Conservation (phyloP, 2,113 vertebrate genomes). For the Probosciger aterrimus region DNA sequence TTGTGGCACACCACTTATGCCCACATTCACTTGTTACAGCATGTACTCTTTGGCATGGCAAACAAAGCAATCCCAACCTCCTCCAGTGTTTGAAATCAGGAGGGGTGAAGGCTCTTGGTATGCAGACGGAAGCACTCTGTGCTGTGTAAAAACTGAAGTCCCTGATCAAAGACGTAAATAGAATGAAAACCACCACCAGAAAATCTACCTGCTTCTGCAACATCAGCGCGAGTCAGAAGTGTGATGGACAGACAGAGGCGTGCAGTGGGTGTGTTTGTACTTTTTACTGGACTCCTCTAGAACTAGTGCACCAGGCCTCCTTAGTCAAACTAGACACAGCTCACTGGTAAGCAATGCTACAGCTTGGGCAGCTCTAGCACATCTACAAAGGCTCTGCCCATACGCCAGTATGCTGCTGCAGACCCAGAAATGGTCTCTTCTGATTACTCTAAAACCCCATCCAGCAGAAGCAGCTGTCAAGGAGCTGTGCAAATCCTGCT, state of each 20-base stretch:
- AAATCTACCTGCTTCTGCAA: not conserved
- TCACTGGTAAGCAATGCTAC: not conserved
- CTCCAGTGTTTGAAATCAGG: not conserved
- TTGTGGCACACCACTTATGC: conserved; percentile 44
- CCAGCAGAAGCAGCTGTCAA: not conserved
- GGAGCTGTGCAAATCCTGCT: not conserved
- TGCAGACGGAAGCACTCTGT: not conserved
- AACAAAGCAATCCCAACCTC: conserved; percentile 45
- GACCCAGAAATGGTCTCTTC: not conserved
- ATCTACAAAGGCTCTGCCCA: not conserved
- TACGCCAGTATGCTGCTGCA: not conserved
- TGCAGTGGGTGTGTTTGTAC: not conserved
- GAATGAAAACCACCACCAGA: not conserved
- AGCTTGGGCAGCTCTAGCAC: not conserved
- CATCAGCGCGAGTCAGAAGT: rapidly evolving
- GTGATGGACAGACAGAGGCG: not conserved
- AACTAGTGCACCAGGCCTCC: not conserved
- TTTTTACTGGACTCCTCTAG: not conserved
- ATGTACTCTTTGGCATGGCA: conserved; percentile 34
- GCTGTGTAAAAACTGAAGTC: not conserved
- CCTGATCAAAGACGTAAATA: not conserved
- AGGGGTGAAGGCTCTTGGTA: not conserved
- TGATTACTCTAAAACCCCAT: not conserved
- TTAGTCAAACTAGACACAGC: not conserved
- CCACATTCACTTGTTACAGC: conserved; percentile 58